Evolutionary conservation across 1,140 invertebrate genomes (phyloP).

Genomic region (Venturia canescens): DNA sequence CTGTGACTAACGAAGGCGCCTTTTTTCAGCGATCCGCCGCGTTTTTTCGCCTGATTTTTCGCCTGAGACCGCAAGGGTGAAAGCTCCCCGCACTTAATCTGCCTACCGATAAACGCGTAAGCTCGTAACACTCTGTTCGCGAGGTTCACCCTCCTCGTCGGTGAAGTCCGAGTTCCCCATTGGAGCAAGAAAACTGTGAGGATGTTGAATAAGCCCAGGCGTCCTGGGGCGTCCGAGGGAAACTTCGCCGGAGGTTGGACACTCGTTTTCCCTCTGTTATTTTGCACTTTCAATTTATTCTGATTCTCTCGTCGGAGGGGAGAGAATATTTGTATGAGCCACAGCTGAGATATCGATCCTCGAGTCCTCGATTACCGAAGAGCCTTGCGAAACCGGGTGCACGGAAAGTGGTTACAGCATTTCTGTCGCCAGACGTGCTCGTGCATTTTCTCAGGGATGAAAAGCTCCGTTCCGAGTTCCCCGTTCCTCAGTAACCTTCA

Average conservation of each 20-base stretch:
- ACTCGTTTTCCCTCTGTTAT: no score
- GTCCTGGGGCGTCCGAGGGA: background rate
- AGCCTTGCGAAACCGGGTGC: background rate
- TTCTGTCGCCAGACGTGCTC: background rate
- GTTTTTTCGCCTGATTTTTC: no score
- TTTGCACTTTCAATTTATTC: background rate
- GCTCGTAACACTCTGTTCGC: slow-evolving; percentile 1
- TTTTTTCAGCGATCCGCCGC: no score
- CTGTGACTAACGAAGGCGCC: no score
- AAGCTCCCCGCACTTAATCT: background rate
- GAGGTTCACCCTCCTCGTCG: background rate
- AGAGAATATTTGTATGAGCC: background rate
- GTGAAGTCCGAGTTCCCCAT: slow-evolving; percentile 19
- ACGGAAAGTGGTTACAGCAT: background rate
- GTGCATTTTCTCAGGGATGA: background rate
- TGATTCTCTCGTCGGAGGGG: no score
- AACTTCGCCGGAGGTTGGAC: background rate
- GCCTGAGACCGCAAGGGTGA: no score
- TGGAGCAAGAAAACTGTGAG: background rate
- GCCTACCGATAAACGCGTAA: slow-evolving; percentile 1
- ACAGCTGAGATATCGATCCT: background rate
- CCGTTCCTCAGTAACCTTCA: background rate
- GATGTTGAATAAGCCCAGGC: background rate
- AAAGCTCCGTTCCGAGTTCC: no score
- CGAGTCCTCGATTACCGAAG: background rate